Evolutionary conservation across 2,888 invertebrate species (phyloP), one percentile per base, ranked within the genome.

Genomic region (Amiota communis): DNA sequence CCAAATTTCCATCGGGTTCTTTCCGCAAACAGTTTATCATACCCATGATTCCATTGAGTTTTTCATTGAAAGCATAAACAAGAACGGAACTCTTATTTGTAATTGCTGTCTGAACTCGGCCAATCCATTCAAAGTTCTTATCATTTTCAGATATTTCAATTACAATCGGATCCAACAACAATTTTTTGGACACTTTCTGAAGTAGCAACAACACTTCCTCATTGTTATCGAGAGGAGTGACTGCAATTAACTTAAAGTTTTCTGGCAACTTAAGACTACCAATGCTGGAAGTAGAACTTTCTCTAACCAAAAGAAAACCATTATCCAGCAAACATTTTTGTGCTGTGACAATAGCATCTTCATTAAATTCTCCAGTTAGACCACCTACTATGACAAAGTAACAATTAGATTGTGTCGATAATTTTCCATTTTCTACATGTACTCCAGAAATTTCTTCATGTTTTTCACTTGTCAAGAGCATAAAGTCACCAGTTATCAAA

Each of bases 11-110:
- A 78, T 94, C 94, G 0, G 94, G 93, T 86, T 98, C 97, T 81
- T 92, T 94, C 74, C 95, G 92, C 47, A 98, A 88, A 88, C 98
- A 98, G 82, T 97, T 97, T 0, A 96, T 93, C 71, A 98, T 90
- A n/a, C 98, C 99, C 23, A 97, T 87, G 0, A 98, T 91, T 13
- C 99, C 99, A 86, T 92, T 95, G 9, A 93, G 90, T 2, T 91
- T 91, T 72, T 94, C 93, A 77, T 93, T 92, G 87, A 94, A 92
- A 1, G 93, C 91, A 17, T 95, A 92, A 0, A 97, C 86, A 1
- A 95, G 90, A 1, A 94, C 82, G 0, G 85, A 73, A 12, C 78
- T 82, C 64, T 85, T 87, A n/a, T 78, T 83, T 23, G 74, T 70
- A 0, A 89, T 74, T 0, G 83, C 84, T 8, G 83, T 67, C 75